phyloP scores from a whole-genome alignment of 2,797 vertebrate genomes.

The Okamejei kenojei region DNA sequence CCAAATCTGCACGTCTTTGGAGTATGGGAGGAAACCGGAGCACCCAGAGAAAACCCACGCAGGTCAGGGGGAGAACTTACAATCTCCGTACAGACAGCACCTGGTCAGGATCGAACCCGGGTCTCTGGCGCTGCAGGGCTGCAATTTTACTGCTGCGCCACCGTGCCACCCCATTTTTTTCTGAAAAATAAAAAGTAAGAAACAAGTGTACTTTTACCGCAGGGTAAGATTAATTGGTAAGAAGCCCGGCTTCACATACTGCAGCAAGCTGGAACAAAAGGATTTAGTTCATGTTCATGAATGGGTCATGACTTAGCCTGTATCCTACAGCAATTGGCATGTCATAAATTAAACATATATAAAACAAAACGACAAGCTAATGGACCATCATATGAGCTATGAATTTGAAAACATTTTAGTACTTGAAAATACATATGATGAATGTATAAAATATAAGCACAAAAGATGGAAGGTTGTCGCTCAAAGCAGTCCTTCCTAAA shows the following conservation, averaged over 20 bases:
- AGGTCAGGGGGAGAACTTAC: no score
- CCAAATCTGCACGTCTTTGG: no score
- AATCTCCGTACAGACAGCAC: no score
- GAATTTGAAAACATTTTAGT: conserved; percentile 24
- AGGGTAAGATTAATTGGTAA: conserved; percentile 22
- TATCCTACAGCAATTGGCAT: conserved; percentile 19
- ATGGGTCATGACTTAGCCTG: conserved; percentile 16
- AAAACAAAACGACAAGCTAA: conserved; percentile 5
- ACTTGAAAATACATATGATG: conserved; percentile 9
- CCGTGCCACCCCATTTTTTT: neutral
- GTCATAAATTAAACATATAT: conserved; percentile 35
- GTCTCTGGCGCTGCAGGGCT: no score
- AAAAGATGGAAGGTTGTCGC: neutral
- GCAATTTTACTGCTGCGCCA: no score
- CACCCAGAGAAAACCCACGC: no score
- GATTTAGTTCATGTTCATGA: conserved; percentile 29
- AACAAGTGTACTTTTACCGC: neutral
- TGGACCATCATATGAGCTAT: conserved; percentile 9
- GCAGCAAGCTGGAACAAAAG: conserved; percentile 25
- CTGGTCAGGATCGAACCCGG: no score
- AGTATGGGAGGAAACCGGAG: no score
- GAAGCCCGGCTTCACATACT: neutral
- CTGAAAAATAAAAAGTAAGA: neutral
- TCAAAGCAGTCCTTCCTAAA: neutral
- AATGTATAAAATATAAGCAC: neutral